Evolutionary conservation across 2,797 vertebrate species (phyloP), one percentile per base, ranked within the genome.

Genomic region (Momotus momota): DNA sequence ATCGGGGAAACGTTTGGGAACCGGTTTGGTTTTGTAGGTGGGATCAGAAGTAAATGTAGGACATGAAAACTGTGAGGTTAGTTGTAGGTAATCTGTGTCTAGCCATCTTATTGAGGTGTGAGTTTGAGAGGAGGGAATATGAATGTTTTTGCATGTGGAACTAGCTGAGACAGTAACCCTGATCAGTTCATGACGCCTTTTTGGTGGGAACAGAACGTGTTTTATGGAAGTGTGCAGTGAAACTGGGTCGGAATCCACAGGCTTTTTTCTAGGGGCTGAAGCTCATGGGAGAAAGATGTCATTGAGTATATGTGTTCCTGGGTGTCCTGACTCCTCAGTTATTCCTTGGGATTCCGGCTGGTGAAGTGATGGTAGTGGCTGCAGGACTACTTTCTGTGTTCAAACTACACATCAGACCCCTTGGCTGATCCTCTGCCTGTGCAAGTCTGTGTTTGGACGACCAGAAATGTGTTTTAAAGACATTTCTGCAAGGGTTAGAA

Each of bases 11-110:
- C 54, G 15, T 83, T 81, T 75, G 94, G 90, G 91, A 97, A 96
- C 97, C 93, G 97, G 97, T 98, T 98, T 98, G 90, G 93, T 96
- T 98, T 97, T 97, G 96, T 96, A 98, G 97, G 97, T 95, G 95
- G 96, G 72, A 97, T 96, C 93, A 96, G 74, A 74, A 93, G 88
- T 95, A 89, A 97, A 97, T 93, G 96, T 93, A 86, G 96, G 97
- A 90, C 97, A 83, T 69, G 88, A 71, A 86, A 94, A 94, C 91
- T 86, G 72, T 77, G 75, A 88, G 85, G 83, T 67, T 85, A 82
- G 60, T 81, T 93, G 91, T 69, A 73, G 87, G 93, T 94, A 94
- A 72, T 91, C 77, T 77, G 18, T 80, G 77, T 88, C 92, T 91
- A 55, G 90, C 93, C 95, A 79, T 77, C 73, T 97, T 94, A 81